phyloP scores from a whole-genome alignment of 2,888 invertebrate species.

The Synanthedon tipuliformis region DNA sequence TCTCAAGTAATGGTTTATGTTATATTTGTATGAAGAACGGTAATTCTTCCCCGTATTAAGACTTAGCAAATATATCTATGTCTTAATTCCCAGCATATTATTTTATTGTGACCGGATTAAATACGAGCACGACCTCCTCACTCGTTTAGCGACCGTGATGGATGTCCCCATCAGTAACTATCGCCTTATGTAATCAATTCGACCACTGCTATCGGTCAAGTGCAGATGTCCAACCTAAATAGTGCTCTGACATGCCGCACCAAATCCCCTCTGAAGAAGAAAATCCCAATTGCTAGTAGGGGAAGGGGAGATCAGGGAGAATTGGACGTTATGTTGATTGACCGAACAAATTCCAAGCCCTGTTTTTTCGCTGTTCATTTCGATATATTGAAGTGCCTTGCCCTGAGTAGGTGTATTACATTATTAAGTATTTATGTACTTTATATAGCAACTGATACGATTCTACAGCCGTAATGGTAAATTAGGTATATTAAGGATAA shows the following conservation, averaged over 20 bases:
- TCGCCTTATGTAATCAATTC: slow-evolving; percentile 23
- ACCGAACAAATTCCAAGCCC: not conserved
- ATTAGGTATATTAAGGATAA: no score
- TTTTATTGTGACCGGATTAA: not conserved
- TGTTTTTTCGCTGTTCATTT: not conserved
- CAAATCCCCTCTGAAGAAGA: not conserved
- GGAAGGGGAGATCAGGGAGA: not conserved
- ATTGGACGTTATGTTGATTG: not conserved
- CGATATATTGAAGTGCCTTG: not conserved
- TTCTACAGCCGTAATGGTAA: no score
- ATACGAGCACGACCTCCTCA: slow-evolving; percentile 4
- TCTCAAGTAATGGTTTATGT: no score
- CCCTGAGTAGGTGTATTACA: not conserved
- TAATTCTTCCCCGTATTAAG: no score
- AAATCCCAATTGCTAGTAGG: not conserved
- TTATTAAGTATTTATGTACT: not conserved
- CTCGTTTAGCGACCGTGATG: slow-evolving; percentile 18
- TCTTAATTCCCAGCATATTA: not conserved
- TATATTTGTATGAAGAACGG: no score
- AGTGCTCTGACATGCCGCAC: not conserved
- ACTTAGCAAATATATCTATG: no score
- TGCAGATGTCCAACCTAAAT: not conserved
- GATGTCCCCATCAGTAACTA: slow-evolving; percentile 19
- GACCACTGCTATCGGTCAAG: slow-evolving; percentile 1
- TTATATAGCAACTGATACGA: no score